Percentiles rank a stretch among this genome's conserved stretches.
Conservation (phyloP, 2,888 invertebrate species). For the Conchocele bisecta region DNA sequence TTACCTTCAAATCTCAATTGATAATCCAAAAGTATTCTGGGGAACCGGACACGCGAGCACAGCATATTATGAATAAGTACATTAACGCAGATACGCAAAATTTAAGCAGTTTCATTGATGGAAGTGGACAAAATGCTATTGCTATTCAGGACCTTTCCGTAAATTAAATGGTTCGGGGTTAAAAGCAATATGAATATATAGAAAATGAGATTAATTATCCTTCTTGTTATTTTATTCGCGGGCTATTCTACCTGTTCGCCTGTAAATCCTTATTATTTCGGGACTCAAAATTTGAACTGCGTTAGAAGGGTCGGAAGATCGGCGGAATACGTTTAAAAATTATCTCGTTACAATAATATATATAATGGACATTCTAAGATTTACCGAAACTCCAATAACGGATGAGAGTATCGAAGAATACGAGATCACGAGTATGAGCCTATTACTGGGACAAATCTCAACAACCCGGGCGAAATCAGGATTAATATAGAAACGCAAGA, state of each 20-base stretch:
- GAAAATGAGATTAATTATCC: too few relatives aligned
- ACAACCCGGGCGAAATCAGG: constrained; percentile 38
- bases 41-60: background rate
- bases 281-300: too few relatives aligned
- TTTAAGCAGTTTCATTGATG: constrained; percentile 1
- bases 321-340: too few relatives aligned
- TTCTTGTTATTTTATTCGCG: too few relatives aligned
- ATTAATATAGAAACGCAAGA: constrained; percentile 40
- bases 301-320: too few relatives aligned
- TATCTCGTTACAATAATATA: background rate
- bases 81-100: too few relatives aligned
- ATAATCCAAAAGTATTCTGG: constrained; percentile 18
- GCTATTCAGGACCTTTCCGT: constrained; percentile 10
- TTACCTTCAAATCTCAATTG: constrained; percentile 14
- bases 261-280: too few relatives aligned
- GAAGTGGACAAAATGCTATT: constrained; percentile 2
- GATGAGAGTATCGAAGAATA: constrained; percentile 40
- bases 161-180: constrained; percentile 17
- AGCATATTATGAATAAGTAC: background rate
- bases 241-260: too few relatives aligned
- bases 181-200: too few relatives aligned
- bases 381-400: constrained; percentile 29
- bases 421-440: constrained; percentile 40
- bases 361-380: constrained; percentile 34
- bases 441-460: constrained; percentile 36